These are phyloP conservation scores for Centropristis striata DNA, from an alignment of 2,113 vertebrate species.

Conservation along the genomic window DNA sequence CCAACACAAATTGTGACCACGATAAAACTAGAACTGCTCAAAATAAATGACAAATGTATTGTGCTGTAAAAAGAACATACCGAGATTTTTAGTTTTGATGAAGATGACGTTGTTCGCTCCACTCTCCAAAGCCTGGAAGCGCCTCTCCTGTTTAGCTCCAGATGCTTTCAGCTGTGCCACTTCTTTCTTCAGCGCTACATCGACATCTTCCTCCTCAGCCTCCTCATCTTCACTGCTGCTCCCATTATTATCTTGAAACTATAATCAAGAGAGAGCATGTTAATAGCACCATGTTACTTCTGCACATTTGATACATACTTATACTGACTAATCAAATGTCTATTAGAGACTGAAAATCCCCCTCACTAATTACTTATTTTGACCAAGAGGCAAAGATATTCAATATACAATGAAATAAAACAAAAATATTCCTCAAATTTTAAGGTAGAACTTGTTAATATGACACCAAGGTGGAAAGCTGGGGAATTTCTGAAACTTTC, in stretches of 20 bases:
- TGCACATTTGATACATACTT: no score
- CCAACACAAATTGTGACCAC: background rate
- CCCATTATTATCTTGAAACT: conserved; percentile 85
- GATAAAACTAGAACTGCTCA: background rate
- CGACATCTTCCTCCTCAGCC: conserved; percentile 89
- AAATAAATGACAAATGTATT: background rate
- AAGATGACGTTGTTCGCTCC: conserved; percentile 97
- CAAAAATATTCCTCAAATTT: background rate
- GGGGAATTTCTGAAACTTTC: no score
- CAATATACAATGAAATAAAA: background rate
- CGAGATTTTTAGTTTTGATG: conserved; percentile 92
- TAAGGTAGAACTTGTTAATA: background rate
- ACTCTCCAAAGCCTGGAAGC: conserved; percentile 93
- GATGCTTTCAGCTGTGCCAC: conserved; percentile 89
- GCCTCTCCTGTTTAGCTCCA: conserved; percentile 83
- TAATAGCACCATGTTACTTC: background rate
- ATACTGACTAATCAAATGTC: no score
- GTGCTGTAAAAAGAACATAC: conserved; percentile 66
- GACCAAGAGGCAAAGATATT: no score
- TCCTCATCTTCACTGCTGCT: conserved; percentile 79
- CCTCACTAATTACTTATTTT: no score
- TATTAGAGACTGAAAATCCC: no score
- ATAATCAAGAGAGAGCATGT: background rate
- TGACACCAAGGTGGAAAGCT: no score
- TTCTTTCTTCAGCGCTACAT: conserved; percentile 93